Evolutionary conservation across 2,797 vertebrate genomes (phyloP), one percentile per base, ranked within the genome.

Genomic region (Phaenicophaeus curvirostris): DNA sequence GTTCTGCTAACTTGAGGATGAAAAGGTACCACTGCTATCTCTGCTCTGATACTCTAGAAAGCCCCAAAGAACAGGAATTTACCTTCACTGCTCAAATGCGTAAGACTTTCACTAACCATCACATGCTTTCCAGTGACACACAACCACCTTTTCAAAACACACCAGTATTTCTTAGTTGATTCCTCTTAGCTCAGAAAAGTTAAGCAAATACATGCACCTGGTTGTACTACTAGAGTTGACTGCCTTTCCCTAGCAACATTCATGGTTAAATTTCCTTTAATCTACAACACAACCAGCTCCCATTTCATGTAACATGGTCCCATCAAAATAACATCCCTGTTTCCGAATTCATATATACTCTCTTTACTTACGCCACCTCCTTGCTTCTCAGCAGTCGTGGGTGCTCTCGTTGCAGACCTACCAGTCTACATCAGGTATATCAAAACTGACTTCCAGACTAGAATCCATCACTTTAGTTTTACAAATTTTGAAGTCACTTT

Each of bases 251-350:
- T 24, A 51, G 41, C 12, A 78, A 68, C 4, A 33, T 4, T 16
- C 2, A 2, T 5, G 18, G 31, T 27, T 65, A 35, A 44, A 66
- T 42, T 63, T 80, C 68, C 65, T 65, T 83, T 57, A 54, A 1
- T 17, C 23, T 28, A 19, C 8, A 62, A 12, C 1, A 5, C 61
- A 87, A 11, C 6, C 48, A 87, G 39, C 72, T 87, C 23, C 35
- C 59, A 18, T 5, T 33, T 23, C 3, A 8, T 5, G 3, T 42
- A 51, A 46, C 16, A 15, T 0, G 2, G 53, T 48, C 17, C 35
- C 53, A 79, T 5, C 50, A 28, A 54, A 20, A 2, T 1, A 63
- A 35, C 58, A 68, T 8, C 35, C 46, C 68, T 27, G 51, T 30
- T 72, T 58, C 51, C 54, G 76, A 3, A n/a, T 42, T 53, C 65